Evolutionary conservation across 2,113 vertebrate genomes (phyloP), one percentile per base, ranked within the genome.

Genomic region (Platichthys stellatus): DNA sequence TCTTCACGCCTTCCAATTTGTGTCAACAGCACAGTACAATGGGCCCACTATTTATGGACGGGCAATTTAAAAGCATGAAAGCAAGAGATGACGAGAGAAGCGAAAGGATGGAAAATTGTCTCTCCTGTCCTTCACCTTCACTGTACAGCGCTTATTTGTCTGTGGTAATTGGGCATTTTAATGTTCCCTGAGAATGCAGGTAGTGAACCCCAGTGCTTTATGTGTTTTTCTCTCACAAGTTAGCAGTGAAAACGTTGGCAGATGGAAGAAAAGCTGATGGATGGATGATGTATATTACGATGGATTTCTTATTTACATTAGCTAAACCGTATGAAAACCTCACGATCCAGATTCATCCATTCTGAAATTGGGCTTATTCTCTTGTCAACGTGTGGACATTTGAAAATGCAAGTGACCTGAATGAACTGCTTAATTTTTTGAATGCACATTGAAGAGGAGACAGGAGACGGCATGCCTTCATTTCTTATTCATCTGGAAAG

Each of bases 21-120:
- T 89, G 85, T 86, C 87, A 90, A 88, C 77, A 88, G 77, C 72
- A 31, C 53, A 72, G 73, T 68, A 86, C 82, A 91, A 88, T 85
- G 56, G 70, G 70, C 78, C 79, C 76, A 76, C 59, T 89, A 82
- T 90, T 92, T 88, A 78, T 80, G 74, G 66, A 76, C 74, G 63
- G 56, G 75, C 66, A 85, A 86, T 88, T 84, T 83, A 80, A 84
- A 51, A 69, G 72, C 14, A 49, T 72, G 78, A 84, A 81, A 73
- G 58, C 26, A 45, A 77, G 72, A 59, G 64, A 86, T 83, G 84
- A 81, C 80, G 73, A 74, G 66, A 76, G 57, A 74, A 60, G 51
- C 76, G 70, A 82, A 88, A 80, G 65, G 51, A 86, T 40, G 51
- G 77, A 65, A 86, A 89, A 91, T 84, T 82, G 72, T 78, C 70